Percentiles rank a stretch among this genome's conserved stretches.
Evolutionary conservation across 2,113 vertebrate genomes (phyloP).

Genomic region (Tenebrosternarchus preto): DNA sequence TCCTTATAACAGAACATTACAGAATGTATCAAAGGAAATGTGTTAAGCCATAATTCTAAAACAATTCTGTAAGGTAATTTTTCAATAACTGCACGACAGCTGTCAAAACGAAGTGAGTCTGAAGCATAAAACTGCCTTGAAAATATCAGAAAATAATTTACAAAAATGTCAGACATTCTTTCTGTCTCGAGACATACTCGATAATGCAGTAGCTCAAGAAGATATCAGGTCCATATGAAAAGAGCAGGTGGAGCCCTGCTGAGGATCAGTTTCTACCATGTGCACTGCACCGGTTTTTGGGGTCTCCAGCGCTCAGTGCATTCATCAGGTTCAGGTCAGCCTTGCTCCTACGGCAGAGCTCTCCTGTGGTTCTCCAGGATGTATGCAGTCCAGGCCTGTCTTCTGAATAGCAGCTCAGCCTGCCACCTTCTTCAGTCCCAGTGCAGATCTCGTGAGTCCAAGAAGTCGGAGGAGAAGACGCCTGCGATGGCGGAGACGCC

Average conservation of each 20-base stretch:
- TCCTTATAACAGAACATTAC: neutral
- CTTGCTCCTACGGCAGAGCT: neutral
- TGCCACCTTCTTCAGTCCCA: constrained; percentile 83
- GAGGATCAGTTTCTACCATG: neutral
- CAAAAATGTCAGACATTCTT: constrained; percentile 29
- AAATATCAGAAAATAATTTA: neutral
- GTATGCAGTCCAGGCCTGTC: neutral
- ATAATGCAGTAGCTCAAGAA: constrained; percentile 7
- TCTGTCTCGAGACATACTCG: constrained; percentile 17
- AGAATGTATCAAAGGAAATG: neutral
- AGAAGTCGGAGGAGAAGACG: constrained; percentile 85
- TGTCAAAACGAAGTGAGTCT: constrained; percentile 1
- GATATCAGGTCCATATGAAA: neutral
- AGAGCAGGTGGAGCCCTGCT: constrained; percentile 47
- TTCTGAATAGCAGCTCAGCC: neutral
- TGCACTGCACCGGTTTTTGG: neutral
- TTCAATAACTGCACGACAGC: neutral
- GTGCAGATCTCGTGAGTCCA: constrained; percentile 89
- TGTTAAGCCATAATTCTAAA: neutral
- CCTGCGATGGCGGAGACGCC: constrained; percentile 81
- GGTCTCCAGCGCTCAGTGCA: neutral
- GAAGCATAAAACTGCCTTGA: neutral
- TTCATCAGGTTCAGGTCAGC: neutral
- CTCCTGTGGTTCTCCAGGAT: neutral
- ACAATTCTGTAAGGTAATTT: constrained; percentile 8